phyloP scores from a whole-genome alignment of 2,113 vertebrate species.

The Carassius auratus region DNA sequence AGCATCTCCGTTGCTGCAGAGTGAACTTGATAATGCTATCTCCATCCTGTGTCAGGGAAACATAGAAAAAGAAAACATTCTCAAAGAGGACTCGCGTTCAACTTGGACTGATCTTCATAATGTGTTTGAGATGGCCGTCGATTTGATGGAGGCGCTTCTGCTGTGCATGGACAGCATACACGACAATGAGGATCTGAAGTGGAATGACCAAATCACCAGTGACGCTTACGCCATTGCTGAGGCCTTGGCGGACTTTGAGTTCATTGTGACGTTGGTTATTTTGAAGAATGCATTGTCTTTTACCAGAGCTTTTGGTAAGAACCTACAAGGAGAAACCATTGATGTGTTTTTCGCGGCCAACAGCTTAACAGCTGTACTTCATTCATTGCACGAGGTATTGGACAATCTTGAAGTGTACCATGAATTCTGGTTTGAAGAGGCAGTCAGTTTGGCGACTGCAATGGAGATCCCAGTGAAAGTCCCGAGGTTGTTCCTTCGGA shows the following conservation, averaged over 20 bases:
- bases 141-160: constrained; percentile 85
- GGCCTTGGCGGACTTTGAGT: constrained; percentile 89
- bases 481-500: constrained; percentile 81
- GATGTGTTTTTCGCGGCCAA: constrained; percentile 85
- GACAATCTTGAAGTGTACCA: constrained; percentile 96
- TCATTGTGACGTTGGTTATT: constrained; percentile 85
- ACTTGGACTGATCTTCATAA: constrained; percentile 85
- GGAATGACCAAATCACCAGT: constrained; percentile 78
- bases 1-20: constrained; percentile 75
- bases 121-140: constrained; percentile 84
- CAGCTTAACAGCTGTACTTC: constrained; percentile 85
- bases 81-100: constrained; percentile 81
- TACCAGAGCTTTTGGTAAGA: constrained; percentile 88
- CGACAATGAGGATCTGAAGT: constrained; percentile 83
- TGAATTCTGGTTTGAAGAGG: constrained; percentile 96
- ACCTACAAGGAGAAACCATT: constrained; percentile 82
- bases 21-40: constrained; percentile 85
- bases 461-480: constrained; percentile 86
- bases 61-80: constrained; percentile 78
- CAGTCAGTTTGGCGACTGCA: constrained; percentile 81
- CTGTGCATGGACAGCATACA: constrained; percentile 88
- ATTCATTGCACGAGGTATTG: constrained; percentile 89
- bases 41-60: constrained; percentile 82
- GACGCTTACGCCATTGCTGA: constrained; percentile 84
- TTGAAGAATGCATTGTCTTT: constrained; percentile 87